Base-by-base conservation (phyloP, 2,113 vertebrate species). In the Lampris incognitus region DNA sequence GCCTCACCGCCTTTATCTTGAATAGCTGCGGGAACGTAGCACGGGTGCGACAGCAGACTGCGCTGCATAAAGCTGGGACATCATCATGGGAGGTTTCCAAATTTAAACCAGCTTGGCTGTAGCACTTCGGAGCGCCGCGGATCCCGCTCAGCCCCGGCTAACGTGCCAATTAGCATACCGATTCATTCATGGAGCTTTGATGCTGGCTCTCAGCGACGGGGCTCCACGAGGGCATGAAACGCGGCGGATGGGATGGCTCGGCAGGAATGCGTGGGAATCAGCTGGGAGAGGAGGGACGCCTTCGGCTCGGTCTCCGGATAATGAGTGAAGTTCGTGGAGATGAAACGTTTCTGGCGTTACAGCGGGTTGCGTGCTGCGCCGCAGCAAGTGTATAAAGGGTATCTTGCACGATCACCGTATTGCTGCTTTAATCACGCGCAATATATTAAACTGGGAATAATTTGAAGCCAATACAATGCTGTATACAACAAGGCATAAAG, bases 141-240 rank as follows among this genome's bases (percentile, higher is more conserved):
- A 76, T 86, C 67, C 76, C 72, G 72, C 80, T 71, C 84, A 49
- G 80, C 85, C 74, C 24, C 86, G 80, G 85, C 79, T 72, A 90
- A 81, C 83, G 76, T 90, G 83, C 88, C 89, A 88, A 92, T 91
- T 82, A 90, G 87, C 72, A 24, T 52, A 68, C 68, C 54, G 49
- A 80, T 88, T 82, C 87, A 90, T 90, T 91, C 87, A 91, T 88
- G 85, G 84, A 84, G 86, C 89, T 91, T 87, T 91, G 89, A 91
- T 87, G 87, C 83, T 81, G 72, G 52, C 13, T 89, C 24, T 66
- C 83, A 78, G 82, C 66, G 9, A 81, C 71, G 85, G 82, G 52
- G 59, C 69, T 78, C 74, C 87, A 24, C 70, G 73, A 79, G 77
- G 74, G 62, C 72, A 64, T 63, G 75, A 85, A 81, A 58, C 85